Percentiles rank a stretch among this genome's conserved stretches.
phyloP scores from a whole-genome alignment of 2,113 vertebrate species.

The Ciconia maguari region DNA sequence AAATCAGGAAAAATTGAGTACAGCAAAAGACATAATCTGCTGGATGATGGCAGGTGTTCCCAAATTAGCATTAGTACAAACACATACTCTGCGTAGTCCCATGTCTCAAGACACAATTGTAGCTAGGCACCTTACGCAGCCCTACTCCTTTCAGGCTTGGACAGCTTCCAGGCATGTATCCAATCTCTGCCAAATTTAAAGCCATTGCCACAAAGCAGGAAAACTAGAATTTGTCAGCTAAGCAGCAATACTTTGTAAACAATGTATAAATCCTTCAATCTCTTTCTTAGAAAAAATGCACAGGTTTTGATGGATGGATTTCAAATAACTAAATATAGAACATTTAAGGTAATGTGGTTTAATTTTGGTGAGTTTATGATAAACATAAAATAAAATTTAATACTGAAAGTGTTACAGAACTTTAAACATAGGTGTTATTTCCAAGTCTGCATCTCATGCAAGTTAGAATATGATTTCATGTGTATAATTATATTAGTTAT shows the following conservation, averaged over 20 bases:
- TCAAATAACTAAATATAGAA: background rate
- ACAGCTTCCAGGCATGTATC: background rate
- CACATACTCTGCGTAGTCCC: background rate
- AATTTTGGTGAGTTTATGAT: background rate
- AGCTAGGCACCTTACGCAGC: accelerated
- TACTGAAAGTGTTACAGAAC: background rate
- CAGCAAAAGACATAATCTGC: background rate
- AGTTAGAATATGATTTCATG: background rate
- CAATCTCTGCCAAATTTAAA: background rate
- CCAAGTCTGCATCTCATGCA: background rate
- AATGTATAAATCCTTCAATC: background rate
- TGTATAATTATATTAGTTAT: background rate
- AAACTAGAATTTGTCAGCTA: background rate
- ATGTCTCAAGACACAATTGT: background rate
- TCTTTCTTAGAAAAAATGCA: background rate
- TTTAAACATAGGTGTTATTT: background rate
- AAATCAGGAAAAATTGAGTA: background rate
- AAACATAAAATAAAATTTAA: background rate
- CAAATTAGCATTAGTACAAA: background rate
- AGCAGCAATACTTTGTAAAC: background rate
- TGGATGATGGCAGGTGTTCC: background rate
- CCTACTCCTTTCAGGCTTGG: background rate
- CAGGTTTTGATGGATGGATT: background rate
- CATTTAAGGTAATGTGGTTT: accelerated
- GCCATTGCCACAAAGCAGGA: background rate